Evolutionary conservation across 2,113 vertebrate genomes (phyloP), one percentile per base, ranked within the genome.

Genomic region (Egretta garzetta): DNA sequence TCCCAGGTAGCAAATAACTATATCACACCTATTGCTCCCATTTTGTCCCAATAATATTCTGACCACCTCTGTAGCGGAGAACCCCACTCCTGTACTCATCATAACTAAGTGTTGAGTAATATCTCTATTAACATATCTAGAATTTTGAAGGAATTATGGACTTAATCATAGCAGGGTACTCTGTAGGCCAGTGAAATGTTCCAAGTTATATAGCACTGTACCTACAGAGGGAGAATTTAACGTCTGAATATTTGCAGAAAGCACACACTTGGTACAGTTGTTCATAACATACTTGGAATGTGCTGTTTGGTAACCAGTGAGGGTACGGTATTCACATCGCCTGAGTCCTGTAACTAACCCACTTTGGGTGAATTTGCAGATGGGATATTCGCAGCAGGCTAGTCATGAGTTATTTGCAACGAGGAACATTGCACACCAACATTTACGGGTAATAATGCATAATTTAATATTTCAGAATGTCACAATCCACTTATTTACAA

Each of bases 161-260:
- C 53, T 87, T 95, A 87, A 81, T 87, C 68, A 53, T 23, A 87
- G 68, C 39, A 79, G 49, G 70, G 52, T 84, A 58, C 43, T 91
- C 49, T 59, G 41, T 56, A 92, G 56, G 43, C 37, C 32, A 53
- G 49, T 39, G 60, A 88, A 88, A 49, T 68, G 59, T 74, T 95
- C 50, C 50, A 49, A 14, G 23, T 86, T 84, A 39, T 52, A 41
- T 39, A 91, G 63, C 72, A 59, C 19, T 45, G 64, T 77, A 79
- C 55, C 72, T 88, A 47, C 49, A 35, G 45, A 94, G 30, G 27
- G 59, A 75, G 83, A 95, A 84, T 90, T 88, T 92, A 84, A 59
- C 90, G 60, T 58, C 55, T 76, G 75, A 92, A 30, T 89, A 55
- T 92, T 90, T 93, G 80, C 56, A 92, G 86, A 84, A 91, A 87